A percentile compares a stretch with the other conserved stretches of the same genome.
phyloP scores from a whole-genome alignment of 1,140 invertebrate species.

The Ceratina australensis region DNA sequence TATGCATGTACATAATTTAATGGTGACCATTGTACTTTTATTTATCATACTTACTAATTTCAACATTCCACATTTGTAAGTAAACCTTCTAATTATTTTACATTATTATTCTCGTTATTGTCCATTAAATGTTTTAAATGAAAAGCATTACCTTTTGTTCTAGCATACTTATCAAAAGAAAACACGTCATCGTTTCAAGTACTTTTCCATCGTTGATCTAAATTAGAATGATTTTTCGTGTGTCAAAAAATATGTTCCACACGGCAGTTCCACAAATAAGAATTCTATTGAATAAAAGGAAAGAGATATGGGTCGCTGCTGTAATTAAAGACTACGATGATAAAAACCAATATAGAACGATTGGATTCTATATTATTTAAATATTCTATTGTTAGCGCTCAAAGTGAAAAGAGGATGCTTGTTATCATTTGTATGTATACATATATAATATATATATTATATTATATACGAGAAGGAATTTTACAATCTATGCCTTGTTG shows the following conservation, averaged over 20 bases:
- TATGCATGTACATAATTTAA: conserved; percentile 51
- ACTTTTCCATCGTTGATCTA: too few species aligned
- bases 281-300: conserved; percentile 13
- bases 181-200: not conserved
- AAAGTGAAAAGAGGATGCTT: conserved; percentile 23
- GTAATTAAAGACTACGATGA: conserved; percentile 21
- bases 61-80: not conserved
- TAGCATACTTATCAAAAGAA: not conserved
- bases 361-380: conserved; percentile 31
- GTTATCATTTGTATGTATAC: conserved; percentile 40
- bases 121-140: not conserved
- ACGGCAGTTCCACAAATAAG: conserved; percentile 1
- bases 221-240: conserved; percentile 23
- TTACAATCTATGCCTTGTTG: conserved; percentile 32
- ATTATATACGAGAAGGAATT: conserved; percentile 22
- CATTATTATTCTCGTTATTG: not conserved
- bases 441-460: not conserved
- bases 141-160: not conserved
- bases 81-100: conserved; percentile 5
- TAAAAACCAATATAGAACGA: conserved; percentile 38
- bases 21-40: conserved; percentile 27
- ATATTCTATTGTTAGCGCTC: conserved; percentile 40
- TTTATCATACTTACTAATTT: not conserved
- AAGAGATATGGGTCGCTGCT: conserved; percentile 18
- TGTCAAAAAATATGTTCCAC: conserved; percentile 31